These are phyloP conservation scores for Pararge aegeria DNA, from an alignment of 1,140 invertebrate species.

Conservation along the genomic window DNA sequence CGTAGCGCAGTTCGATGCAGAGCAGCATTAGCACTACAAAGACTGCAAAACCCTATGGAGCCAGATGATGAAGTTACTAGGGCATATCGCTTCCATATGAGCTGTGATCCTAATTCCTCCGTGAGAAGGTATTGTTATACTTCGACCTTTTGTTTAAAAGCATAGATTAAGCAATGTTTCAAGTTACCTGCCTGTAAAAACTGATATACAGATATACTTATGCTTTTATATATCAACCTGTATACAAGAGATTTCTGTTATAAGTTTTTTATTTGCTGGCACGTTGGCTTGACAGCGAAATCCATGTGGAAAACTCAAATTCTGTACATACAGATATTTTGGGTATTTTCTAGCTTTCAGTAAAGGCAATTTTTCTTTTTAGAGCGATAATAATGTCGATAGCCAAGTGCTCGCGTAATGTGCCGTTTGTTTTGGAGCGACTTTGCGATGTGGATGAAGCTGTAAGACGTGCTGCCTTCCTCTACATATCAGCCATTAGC, in stretches of 20 bases:
- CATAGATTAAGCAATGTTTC: no score
- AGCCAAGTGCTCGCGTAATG: constrained; percentile 83
- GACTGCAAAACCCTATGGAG: constrained; percentile 89
- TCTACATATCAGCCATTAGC: constrained; percentile 82
- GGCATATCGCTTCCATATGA: constrained; percentile 89
- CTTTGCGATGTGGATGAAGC: constrained; percentile 87
- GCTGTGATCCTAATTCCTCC: constrained; percentile 86
- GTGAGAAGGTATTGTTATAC: constrained; percentile 80
- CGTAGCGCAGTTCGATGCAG: constrained; percentile 87
- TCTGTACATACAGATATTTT: no score
- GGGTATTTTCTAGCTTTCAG: no score
- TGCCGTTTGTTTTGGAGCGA: constrained; percentile 84
- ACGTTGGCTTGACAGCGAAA: no score
- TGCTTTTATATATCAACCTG: no score
- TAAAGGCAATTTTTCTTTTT: constrained; percentile 18
- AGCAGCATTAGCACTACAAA: constrained; percentile 88
- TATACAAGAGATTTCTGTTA: no score
- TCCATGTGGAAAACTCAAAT: no score
- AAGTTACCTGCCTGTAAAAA: no score
- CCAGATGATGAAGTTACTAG: constrained; percentile 88
- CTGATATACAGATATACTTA: no score
- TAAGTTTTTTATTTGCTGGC: no score
- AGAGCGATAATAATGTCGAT: constrained; percentile 83
- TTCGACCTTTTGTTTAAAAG: background rate
- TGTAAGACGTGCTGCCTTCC: constrained; percentile 87